A percentile compares a stretch with the other conserved stretches of the same genome.
phyloP scores from a whole-genome alignment of 1,140 invertebrate species.

The Ostrea edulis region DNA sequence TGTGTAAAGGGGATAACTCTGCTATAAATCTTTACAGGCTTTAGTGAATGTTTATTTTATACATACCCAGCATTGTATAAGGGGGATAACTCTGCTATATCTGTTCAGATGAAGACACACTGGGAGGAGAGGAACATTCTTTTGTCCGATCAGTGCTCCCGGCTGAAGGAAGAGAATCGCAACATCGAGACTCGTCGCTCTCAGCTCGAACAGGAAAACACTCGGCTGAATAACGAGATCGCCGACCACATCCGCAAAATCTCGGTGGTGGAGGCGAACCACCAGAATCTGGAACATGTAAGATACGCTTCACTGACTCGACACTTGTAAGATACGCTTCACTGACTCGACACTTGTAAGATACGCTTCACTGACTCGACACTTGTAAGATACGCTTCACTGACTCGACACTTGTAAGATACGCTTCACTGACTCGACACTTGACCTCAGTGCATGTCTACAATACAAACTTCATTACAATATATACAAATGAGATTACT shows the following conservation, averaged over 20 bases:
- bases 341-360: too few species aligned
- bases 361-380: too few species aligned
- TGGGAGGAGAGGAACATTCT: conserved; percentile 72
- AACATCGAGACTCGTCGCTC: conserved; percentile 65
- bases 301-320: neutral
- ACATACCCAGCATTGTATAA: neutral
- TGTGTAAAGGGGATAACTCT: too few species aligned
- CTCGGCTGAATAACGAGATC: conserved; percentile 67
- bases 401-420: too few species aligned
- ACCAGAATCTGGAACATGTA: conserved; percentile 58
- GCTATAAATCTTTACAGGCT: too few species aligned
- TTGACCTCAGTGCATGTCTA: too few species aligned
- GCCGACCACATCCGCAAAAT: conserved; percentile 67
- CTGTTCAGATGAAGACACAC: neutral
- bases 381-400: too few species aligned
- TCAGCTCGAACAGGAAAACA: conserved; percentile 69
- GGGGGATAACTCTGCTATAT: neutral
- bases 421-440: too few species aligned
- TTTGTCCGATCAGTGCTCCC: conserved; percentile 67
- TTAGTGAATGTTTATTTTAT: too few species aligned
- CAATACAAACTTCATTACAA: too few species aligned
- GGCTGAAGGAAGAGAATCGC: conserved; percentile 70
- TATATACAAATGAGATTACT: too few species aligned
- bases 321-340: too few species aligned
- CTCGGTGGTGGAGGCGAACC: conserved; percentile 69